Percentiles rank a stretch among this genome's conserved stretches.
Conservation (phyloP, 2,888 invertebrate species). For the Lissonota sp. region DNA sequence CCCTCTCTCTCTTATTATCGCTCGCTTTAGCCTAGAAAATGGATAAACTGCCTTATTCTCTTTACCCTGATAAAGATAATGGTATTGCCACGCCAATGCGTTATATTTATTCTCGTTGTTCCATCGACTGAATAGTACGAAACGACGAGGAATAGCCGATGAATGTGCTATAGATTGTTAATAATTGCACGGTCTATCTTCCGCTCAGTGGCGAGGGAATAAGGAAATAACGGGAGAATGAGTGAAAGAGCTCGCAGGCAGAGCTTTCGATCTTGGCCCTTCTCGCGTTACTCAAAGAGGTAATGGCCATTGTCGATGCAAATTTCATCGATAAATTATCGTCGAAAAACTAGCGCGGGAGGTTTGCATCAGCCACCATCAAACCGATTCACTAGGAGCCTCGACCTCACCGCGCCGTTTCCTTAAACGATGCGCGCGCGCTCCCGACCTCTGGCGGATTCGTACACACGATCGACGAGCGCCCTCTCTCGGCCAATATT, state of each 20-base stretch:
- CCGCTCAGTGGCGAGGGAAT: neutral
- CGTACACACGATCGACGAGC: neutral
- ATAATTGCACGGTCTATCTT: slow-evolving; percentile 46
- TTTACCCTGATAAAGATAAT: slow-evolving; percentile 70
- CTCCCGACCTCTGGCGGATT: neutral
- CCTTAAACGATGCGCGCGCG: too few relatives aligned
- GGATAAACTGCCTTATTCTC: slow-evolving; percentile 58
- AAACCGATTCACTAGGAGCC: slow-evolving; percentile 27
- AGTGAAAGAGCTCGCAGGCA: slow-evolving; percentile 1
- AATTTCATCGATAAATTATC: slow-evolving; percentile 68
- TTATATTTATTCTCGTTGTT: slow-evolving; percentile 71
- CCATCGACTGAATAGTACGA: slow-evolving; percentile 6
- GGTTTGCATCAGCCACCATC: slow-evolving; percentile 50
- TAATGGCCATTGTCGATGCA: slow-evolving; percentile 72
- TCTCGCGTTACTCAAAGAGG: slow-evolving; percentile 34
- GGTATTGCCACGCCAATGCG: slow-evolving; percentile 69
- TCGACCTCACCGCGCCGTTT: neutral
- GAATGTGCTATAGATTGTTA: slow-evolving; percentile 29
- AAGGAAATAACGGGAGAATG: neutral
- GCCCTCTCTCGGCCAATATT: slow-evolving; percentile 15
- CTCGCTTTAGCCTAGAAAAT: slow-evolving; percentile 61
- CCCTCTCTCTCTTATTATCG: slow-evolving; percentile 53
- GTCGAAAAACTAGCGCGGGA: slow-evolving; percentile 25
- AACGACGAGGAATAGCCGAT: slow-evolving; percentile 33
- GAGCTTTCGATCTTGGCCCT: slow-evolving; percentile 48